These are phyloP conservation scores for Cavia porcellus DNA, from an alignment of 2,113 vertebrate species.

Conservation along the genomic window DNA sequence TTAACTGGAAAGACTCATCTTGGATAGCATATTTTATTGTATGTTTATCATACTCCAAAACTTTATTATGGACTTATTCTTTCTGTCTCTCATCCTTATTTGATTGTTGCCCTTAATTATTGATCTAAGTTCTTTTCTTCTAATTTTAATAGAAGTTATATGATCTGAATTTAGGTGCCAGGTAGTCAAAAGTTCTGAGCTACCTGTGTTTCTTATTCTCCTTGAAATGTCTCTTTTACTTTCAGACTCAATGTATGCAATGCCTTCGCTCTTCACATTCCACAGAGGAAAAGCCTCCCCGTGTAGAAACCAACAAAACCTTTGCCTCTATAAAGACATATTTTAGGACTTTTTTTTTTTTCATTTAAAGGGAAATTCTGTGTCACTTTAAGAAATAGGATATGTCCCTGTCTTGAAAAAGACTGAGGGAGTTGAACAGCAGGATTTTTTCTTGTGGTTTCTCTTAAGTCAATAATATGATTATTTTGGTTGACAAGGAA, in stretches of 20 bases:
- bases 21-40: background rate
- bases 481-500: constrained; percentile 23
- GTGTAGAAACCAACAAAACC: background rate
- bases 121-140: background rate
- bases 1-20: constrained; percentile 2
- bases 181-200: background rate
- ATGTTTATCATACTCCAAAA: constrained; percentile 1
- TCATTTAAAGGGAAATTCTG: constrained; percentile 17
- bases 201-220: constrained; percentile 13
- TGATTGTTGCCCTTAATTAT: background rate
- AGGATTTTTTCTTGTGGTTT: constrained; percentile 38
- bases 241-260: background rate
- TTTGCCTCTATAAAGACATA: background rate
- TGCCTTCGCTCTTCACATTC: background rate
- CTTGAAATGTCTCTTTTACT: background rate
- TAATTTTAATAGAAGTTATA: background rate
- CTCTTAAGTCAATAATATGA: constrained; percentile 23
- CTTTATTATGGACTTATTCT: background rate
- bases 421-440: background rate
- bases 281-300: background rate
- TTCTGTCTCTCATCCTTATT: background rate
- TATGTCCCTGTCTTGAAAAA: constrained; percentile 12
- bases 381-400: constrained; percentile 11
- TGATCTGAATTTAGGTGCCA: background rate
- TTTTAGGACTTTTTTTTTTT: background rate